A percentile compares a stretch with the other conserved stretches of the same genome.
phyloP scores from a whole-genome alignment of 2,888 invertebrate genomes.

The Drosophila vallismaia region DNA sequence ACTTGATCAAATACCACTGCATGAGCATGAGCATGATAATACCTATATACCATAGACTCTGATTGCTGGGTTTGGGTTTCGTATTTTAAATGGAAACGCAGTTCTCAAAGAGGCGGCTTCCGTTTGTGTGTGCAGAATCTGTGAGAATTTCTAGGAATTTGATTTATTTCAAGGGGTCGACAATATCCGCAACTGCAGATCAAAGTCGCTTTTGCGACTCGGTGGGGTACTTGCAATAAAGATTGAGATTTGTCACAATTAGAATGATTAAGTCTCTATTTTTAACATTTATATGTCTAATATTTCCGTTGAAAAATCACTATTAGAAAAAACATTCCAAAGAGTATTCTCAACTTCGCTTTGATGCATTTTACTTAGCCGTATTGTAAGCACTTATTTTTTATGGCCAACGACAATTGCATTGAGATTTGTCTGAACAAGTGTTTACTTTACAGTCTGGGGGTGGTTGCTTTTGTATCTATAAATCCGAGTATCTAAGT shows the following conservation, averaged over 20 bases:
- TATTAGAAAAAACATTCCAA: no score
- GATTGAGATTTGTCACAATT: neutral
- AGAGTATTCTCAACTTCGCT: conserved; percentile 2
- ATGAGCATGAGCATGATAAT: conserved; percentile 30
- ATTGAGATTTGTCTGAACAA: conserved; percentile 31
- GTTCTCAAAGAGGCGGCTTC: conserved; percentile 47
- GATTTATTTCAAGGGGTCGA: conserved; percentile 23
- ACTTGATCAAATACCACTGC: conserved; percentile 54
- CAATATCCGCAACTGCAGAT: conserved; percentile 14
- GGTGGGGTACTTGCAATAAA: neutral
- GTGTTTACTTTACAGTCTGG: conserved; percentile 34
- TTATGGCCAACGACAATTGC: conserved; percentile 29
- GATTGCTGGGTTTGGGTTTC: conserved; percentile 6
- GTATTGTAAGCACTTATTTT: conserved; percentile 1
- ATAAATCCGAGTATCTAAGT: conserved; percentile 1
- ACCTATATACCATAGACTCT: conserved; percentile 2
- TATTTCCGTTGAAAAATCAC: no score
- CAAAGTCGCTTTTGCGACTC: conserved; percentile 33
- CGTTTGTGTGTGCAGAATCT: conserved; percentile 59
- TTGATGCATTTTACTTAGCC: neutral
- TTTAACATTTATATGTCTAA: neutral
- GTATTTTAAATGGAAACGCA: conserved; percentile 29
- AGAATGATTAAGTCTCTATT: neutral
- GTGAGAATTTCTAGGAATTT: conserved; percentile 24
- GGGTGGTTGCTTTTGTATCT: conserved; percentile 14